Evolutionary conservation across 2,797 vertebrate species (phyloP).

Genomic region (Chelonia mydas): DNA sequence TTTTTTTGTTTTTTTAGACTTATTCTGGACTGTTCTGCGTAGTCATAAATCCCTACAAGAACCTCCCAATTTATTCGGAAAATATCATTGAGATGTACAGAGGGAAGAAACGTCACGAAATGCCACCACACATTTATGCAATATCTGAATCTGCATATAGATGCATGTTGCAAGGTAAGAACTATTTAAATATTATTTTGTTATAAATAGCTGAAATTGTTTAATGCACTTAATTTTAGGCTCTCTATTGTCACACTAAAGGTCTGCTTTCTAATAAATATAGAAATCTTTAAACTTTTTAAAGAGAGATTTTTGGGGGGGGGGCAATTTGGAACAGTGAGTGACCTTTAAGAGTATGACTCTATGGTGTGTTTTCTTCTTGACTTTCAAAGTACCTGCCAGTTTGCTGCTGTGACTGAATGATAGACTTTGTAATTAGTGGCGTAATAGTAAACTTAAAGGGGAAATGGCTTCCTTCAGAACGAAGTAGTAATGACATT

Average conservation of each 20-base stretch:
- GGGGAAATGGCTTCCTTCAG: background rate
- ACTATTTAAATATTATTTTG: accelerated
- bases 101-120: constrained; percentile 98
- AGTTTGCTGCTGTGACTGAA: background rate
- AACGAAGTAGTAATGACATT: background rate
- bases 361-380: background rate
- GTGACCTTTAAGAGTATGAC: background rate
- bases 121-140: constrained; percentile 98
- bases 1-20: constrained; percentile 83
- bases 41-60: constrained; percentile 99
- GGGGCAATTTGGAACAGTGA: background rate
- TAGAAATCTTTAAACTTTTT: background rate
- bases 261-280: background rate
- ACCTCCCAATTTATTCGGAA: constrained; percentile 98
- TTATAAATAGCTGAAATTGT: accelerated
- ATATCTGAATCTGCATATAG: constrained; percentile 98
- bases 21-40: constrained; percentile 99
- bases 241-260: accelerated
- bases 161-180: constrained; percentile 98
- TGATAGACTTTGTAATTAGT: background rate
- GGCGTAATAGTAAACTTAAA: background rate
- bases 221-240: accelerated
- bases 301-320: accelerated
- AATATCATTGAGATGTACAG: constrained; percentile 99
- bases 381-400: background rate